Percentiles rank a stretch among this genome's conserved stretches.
These are phyloP conservation scores for Pelagia noctiluca DNA, from an alignment of 30 jellyfish, hydroid and myxozoan species.

Conservation along the genomic window DNA sequence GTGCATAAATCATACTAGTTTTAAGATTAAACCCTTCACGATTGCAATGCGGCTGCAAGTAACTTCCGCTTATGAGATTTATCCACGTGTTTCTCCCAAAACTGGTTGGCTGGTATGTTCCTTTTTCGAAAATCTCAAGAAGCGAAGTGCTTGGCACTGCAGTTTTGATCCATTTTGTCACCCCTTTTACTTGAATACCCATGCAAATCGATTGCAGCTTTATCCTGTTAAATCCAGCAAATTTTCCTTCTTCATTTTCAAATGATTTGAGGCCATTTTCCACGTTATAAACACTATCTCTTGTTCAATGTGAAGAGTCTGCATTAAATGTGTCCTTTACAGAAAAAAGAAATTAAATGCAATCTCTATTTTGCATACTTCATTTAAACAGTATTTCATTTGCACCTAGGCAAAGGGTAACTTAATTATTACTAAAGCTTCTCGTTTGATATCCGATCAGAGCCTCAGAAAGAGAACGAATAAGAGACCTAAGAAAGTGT, in stretches of 20 bases:
- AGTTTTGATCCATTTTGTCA: not conserved
- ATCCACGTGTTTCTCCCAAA: constrained; percentile 44
- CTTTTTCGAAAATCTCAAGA: constrained; percentile 7
- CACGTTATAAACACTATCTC: not conserved
- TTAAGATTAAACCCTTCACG: constrained; percentile 47
- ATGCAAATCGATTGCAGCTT: constrained; percentile 5
- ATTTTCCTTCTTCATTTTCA: constrained; percentile 33
- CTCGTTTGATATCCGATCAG: too few relatives aligned
- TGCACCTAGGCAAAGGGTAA: too few relatives aligned
- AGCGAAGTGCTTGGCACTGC: not conserved
- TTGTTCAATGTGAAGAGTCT: constrained; percentile 14
- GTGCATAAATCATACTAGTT: constrained; percentile 6
- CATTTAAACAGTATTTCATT: too few relatives aligned
- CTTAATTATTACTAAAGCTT: too few relatives aligned
- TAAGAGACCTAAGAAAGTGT: too few relatives aligned
- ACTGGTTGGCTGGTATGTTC: constrained; percentile 9
- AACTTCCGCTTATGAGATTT: constrained; percentile 2
- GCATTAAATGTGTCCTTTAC: constrained; percentile 8
- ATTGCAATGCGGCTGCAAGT: constrained; percentile 41
- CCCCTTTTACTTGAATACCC: constrained; percentile 12
- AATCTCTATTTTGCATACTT: too few relatives aligned
- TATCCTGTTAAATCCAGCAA: constrained; percentile 19
- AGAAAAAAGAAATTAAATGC: too few relatives aligned
- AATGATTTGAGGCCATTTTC: not conserved
- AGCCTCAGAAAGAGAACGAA: too few relatives aligned